Conservation (phyloP, 2,797 vertebrate genomes). For the Falco naumanni region DNA sequence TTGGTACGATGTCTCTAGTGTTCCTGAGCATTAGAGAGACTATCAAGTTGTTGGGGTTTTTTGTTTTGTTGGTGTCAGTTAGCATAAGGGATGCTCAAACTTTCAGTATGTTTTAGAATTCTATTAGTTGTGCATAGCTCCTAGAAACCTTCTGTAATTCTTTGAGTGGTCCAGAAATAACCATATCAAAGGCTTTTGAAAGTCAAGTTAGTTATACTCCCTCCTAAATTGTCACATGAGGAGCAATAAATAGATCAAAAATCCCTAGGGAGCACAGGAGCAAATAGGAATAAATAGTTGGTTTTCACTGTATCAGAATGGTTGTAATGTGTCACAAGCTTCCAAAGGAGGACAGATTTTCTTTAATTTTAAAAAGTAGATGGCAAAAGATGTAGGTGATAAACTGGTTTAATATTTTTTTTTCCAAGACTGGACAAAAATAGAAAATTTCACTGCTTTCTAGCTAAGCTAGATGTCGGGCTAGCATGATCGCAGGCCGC, state of each 20-base stretch:
- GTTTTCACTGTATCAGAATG: not conserved
- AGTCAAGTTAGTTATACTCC: constrained; percentile 48
- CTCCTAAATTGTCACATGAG: constrained; percentile 27
- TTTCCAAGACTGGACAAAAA: constrained; percentile 8
- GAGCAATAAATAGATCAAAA: constrained; percentile 51
- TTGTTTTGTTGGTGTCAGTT: not conserved
- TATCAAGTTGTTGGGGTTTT: not conserved
- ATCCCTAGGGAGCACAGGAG: not conserved
- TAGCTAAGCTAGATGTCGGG: constrained; percentile 22
- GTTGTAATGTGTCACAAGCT: not conserved
- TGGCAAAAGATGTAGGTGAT: constrained; percentile 23
- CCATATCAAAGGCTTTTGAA: constrained; percentile 50
- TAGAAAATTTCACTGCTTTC: constrained; percentile 25
- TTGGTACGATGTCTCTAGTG: not conserved
- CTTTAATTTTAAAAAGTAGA: not conserved
- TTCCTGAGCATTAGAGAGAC: not conserved
- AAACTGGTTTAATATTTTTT: constrained; percentile 16
- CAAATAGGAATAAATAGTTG: constrained; percentile 28
- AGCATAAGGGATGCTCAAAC: not conserved
- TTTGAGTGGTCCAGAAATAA: constrained; percentile 44
- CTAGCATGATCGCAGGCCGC: constrained; percentile 5
- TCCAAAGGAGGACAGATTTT: not conserved
- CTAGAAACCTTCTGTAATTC: constrained; percentile 9
- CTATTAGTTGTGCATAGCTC: not conserved
- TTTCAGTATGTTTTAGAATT: not conserved